Evolutionary conservation across 2,888 invertebrate species (phyloP), one percentile per base, ranked within the genome.

Genomic region (Podabrus alpinus): DNA sequence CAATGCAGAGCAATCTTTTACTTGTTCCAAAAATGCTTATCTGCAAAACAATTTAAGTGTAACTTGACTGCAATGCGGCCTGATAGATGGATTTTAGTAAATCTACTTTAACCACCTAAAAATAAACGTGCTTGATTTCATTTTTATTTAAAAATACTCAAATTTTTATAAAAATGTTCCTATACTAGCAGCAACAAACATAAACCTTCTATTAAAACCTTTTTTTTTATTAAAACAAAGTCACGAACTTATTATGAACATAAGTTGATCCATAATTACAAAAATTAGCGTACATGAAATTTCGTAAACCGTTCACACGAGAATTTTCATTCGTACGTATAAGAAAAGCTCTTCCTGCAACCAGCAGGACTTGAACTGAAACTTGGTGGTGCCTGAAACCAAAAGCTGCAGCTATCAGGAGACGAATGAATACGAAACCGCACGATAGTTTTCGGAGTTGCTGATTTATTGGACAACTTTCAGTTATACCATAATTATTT

Each of bases 371-470:
- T 68, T 68, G 68, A 64, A 76, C 76, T 76, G 71, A 75, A 61
- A 72, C 64, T 71, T 68, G 70, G 21, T 59, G 68, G 75, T 19
- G 68, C 73, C 76, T 71, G 76, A 76, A 76, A 73, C 71, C 77
- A 75, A 77, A 79, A 78, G 79, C 80, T 79, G 78, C 76, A 79
- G 79, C 79, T 80, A 80, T 79, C 80, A 76, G 77, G 76, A 62
- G 69, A 68, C 79, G 80, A 77, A 69, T 66, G 69, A 59, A 68
- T 24, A 72, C 81, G 80, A 79, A 64, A 45, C 29, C 68, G 13
- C 67, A 67, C 81, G 81, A 78, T 15, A 15, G 16, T 72, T 24
- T 69, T 73, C 73, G 71, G 71, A 10, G 15, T 62, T 66, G 13
- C 70, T 77, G 77, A 76, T 78, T 79, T 78, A 76, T 77, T 71